Evolutionary conservation across 2,797 vertebrate genomes (phyloP), one percentile per base, ranked within the genome.

Genomic region (Coracias cyanogaster): DNA sequence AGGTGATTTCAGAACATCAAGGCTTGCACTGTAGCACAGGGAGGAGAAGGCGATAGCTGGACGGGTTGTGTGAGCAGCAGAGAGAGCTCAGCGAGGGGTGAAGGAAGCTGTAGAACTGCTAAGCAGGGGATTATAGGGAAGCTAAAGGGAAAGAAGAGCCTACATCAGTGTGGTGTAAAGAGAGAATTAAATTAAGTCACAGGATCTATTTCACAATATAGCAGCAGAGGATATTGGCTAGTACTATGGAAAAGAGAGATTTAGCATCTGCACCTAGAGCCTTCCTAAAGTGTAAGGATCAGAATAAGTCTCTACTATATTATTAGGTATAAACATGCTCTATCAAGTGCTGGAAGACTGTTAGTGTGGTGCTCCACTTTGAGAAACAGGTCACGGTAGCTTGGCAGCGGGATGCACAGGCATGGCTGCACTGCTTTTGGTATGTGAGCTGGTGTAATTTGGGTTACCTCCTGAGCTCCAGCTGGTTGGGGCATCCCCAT

Each of bases 71-170:
- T 9, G 52, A 77, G 58, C 25, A 4, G 37, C 84, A 82, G 90
- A 54, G 20, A 1, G 2, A 77, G 71, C 67, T 94, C 88, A 94
- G 37, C 1, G 6, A 89, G 60, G 77, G 85, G 62, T 79, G 88
- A 93, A 77, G 66, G 81, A 31, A 96, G 33, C 71, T 90, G 72
- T 49, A 85, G 71, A 89, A 73, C 78, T 1, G 0, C 82, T 80
- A 89, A 90, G 58, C 93, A 85, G 29, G 28, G 88, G 91, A 96
- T 97, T 90, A 94, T 33, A 77, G 51, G 51, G 51, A 82, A 82
- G 65, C 39, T 65, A 65, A 72, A 86, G n/a, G 37, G 62, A 39
- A 13, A 84, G 86, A 88, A 62, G n/a, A 90, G 49, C 49, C 71
- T 84, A 10, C 65, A 90, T 55, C 62, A 43, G 14, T 82, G 78